Evolutionary conservation across 2,797 vertebrate genomes (phyloP), one percentile per base, ranked within the genome.

Genomic region (Champsocephalus esox): DNA sequence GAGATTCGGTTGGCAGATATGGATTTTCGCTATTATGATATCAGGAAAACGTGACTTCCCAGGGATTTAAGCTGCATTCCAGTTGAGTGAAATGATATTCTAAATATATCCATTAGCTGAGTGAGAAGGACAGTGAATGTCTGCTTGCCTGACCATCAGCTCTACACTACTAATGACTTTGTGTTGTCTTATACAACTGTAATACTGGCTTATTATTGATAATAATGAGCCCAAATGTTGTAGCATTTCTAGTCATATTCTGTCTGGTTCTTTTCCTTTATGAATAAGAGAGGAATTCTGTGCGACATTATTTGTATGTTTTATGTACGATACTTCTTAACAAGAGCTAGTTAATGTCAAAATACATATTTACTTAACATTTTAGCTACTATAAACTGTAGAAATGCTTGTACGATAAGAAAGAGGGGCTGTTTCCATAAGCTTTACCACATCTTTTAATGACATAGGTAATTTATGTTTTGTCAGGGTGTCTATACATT

Each of bases 61-160:
- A 1, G n/a, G 14, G 38, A 32, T 78, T 80, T 59, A n/a, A 45
- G 52, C 28, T 32, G 50, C 74, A 80, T 89, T 87, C 83, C 77
- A 80, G 70, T 8, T 24, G n/a, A 19, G 24, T 77, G 71, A 69
- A 76, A 63, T 58, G 49, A 12, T 56, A 57, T 49, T 70, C 38
- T 66, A 41, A 60, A 51, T 32, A n/a, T 3, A 66, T 80, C 56
- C 68, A 58, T 56, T 12, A 41, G 14, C 24, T 46, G 28, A 74
- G 12, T 12, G 41, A 69, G 59, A 43, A 34, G 43, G 44, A 43
- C 19, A 16, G 56, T 46, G 46, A 73, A 60, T 5, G 28, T 28
- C 28, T 28, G 14, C 75, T 61, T 0, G 52, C 32, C 45, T 38
- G 24, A 10, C 48, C 41, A 66, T 13, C 34, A 66, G 19, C 5